These are phyloP conservation scores for Toxotes chatareus DNA, from an alignment of 2,113 vertebrate species.

Conservation along the genomic window DNA sequence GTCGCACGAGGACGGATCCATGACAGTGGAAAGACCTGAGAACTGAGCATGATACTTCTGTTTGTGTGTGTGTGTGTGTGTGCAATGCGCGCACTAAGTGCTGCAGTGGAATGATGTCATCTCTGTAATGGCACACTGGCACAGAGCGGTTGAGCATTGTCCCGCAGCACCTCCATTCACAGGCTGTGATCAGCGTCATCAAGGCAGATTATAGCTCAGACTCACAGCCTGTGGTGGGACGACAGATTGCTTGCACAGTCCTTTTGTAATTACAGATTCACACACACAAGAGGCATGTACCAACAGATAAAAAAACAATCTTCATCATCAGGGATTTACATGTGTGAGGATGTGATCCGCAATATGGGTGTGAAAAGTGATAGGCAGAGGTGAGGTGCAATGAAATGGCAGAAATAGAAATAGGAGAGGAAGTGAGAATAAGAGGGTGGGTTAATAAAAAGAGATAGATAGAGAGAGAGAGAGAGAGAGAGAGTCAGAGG, in stretches of 20 bases:
- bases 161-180: conserved; percentile 72
- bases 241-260: conserved; percentile 46
- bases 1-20: conserved; percentile 54
- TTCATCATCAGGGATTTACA: conserved; percentile 20
- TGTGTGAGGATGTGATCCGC: conserved; percentile 48
- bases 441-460: background rate
- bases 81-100: conserved; percentile 65
- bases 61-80: conserved; percentile 34
- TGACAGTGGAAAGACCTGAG: conserved; percentile 58
- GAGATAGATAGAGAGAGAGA: background rate
- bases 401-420: conserved; percentile 66
- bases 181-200: conserved; percentile 72
- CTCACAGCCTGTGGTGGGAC: conserved; percentile 65
- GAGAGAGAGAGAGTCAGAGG: conserved; percentile 4
- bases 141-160: conserved; percentile 67
- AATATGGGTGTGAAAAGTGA: conserved; percentile 42
- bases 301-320: conserved; percentile 11
- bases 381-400: conserved; percentile 57
- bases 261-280: conserved; percentile 51
- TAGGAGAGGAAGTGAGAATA: conserved; percentile 54
- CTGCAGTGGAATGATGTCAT: conserved; percentile 84
- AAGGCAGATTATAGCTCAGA: conserved; percentile 69
- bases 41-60: conserved; percentile 65
- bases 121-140: conserved; percentile 79
- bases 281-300: conserved; percentile 2